Conservation (phyloP, 2,888 invertebrate genomes). For the Hirtodrosophila histrioides region DNA sequence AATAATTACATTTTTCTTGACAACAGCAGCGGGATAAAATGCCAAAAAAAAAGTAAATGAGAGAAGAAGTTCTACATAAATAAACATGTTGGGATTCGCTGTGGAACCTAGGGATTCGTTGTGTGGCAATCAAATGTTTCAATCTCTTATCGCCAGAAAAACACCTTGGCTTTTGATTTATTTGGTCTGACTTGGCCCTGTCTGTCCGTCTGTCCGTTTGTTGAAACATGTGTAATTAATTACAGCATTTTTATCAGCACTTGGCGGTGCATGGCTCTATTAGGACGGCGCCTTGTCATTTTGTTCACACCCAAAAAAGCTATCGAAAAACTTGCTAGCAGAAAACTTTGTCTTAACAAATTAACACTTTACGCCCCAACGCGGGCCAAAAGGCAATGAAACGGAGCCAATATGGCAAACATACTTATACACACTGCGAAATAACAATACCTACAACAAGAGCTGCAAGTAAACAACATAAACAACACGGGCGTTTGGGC, state of each 20-base stretch:
- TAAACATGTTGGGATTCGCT: slow-evolving; percentile 3
- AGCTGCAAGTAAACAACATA: slow-evolving; percentile 21
- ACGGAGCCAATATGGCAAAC: slow-evolving; percentile 15
- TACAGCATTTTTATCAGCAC: slow-evolving; percentile 31
- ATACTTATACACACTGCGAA: neutral
- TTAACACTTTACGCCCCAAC: slow-evolving; percentile 51
- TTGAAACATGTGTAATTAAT: slow-evolving; percentile 60
- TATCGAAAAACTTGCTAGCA: slow-evolving; percentile 27
- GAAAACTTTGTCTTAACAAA: slow-evolving; percentile 37
- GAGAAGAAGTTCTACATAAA: no score
- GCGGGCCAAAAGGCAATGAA: slow-evolving; percentile 8
- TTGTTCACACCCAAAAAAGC: slow-evolving; percentile 9
- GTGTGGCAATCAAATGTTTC: slow-evolving; percentile 47
- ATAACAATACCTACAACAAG: slow-evolving; percentile 28
- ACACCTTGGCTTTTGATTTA: slow-evolving; percentile 64
- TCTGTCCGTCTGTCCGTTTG: neutral
- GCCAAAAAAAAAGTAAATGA: neutral
- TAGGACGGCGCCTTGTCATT: slow-evolving; percentile 10
- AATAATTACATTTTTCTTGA: slow-evolving; percentile 63
- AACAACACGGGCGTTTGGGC: slow-evolving; percentile 12
- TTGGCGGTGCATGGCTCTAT: slow-evolving; percentile 11
- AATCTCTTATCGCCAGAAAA: slow-evolving; percentile 57
- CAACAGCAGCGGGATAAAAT: neutral
- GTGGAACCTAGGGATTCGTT: neutral
- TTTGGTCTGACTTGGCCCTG: slow-evolving; percentile 16